Base-by-base conservation (phyloP, 2,797 vertebrate genomes). In the Petrocephalus schoutedeni region DNA sequence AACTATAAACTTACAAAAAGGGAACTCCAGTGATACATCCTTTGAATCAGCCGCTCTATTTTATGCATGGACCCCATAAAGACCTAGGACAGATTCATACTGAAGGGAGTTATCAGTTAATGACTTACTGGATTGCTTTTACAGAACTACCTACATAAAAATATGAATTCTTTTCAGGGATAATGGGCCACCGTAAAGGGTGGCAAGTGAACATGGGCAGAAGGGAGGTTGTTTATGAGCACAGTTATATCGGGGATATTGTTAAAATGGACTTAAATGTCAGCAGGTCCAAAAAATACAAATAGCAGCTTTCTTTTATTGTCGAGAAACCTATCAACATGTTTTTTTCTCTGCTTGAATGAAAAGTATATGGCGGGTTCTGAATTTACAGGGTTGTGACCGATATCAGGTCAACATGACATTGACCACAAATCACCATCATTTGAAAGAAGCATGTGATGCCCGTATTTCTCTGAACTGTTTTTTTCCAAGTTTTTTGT, bases 341-440 rank as follows among this genome's bases (percentile, higher is more conserved):
- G 28, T 74, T 74, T 74, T 3, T 74, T 36, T 74, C 28, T 41
- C 16, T 74, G 36, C 16, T 49, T 80, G 41, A 49, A 80, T 41
- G 14, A 7, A 51, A 88, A 90, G 89, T 92, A 88, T 88, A 84
- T 89, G 88, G 89, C 85, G 90, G 89, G 89, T 90, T 89, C 90
- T 67, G 89, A 89, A 93, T 94, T 93, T 92, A 94, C 91, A 88
- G 91, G 90, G 89, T 90, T 4, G 87, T 94, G 93, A 94, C 93
- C 90, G 92, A 86, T 51, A 85, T 41, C 56, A 93, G 90, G 91
- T 93, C 84, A 86, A 5, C 32, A 90, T 64, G 16, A 92, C 92
- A 90, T 91, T 92, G 89, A 84, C 91, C 86, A 86, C 59, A 71
- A 90, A 88, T 87, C 51, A 54, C 28, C 45, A 49, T 84, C 51